Conservation (phyloP, 2,797 vertebrate genomes). For the Hylomyscus alleni region DNA sequence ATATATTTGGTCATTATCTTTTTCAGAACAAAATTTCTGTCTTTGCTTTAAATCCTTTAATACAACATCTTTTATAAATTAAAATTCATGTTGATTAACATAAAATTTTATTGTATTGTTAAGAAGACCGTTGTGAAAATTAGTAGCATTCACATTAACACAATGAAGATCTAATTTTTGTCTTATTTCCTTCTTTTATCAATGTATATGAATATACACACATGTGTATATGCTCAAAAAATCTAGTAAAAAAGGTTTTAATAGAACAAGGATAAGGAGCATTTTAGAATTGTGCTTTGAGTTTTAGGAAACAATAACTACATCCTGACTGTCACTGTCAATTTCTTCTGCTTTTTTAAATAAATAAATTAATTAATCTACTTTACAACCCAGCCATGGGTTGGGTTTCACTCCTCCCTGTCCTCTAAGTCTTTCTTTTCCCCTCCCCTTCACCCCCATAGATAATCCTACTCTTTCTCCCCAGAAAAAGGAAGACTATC, state of each 20-base stretch:
- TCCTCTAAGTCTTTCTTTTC: background rate
- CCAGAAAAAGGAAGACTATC: background rate
- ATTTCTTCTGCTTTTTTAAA: background rate
- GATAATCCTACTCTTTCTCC: background rate
- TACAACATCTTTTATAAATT: slow-evolving; percentile 21
- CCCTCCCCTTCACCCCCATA: background rate
- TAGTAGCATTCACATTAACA: slow-evolving; percentile 8
- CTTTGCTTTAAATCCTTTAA: background rate
- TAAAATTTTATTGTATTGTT: slow-evolving; percentile 22
- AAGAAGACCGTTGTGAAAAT: background rate
- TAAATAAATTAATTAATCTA: background rate
- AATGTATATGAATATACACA: background rate
- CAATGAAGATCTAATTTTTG: slow-evolving; percentile 6
- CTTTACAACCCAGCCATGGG: background rate
- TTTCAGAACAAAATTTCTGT: background rate
- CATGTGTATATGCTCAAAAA: background rate
- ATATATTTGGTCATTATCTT: background rate
- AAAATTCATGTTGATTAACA: slow-evolving; percentile 31
- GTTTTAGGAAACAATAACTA: slow-evolving; percentile 7
- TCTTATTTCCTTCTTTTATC: background rate
- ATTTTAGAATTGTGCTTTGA: slow-evolving; percentile 14
- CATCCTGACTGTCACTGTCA: background rate
- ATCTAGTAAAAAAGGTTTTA: background rate
- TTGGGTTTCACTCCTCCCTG: background rate
- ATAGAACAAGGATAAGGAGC: background rate